Base-by-base conservation (phyloP, 2,113 vertebrate species). In the Pachyramphus minor region DNA sequence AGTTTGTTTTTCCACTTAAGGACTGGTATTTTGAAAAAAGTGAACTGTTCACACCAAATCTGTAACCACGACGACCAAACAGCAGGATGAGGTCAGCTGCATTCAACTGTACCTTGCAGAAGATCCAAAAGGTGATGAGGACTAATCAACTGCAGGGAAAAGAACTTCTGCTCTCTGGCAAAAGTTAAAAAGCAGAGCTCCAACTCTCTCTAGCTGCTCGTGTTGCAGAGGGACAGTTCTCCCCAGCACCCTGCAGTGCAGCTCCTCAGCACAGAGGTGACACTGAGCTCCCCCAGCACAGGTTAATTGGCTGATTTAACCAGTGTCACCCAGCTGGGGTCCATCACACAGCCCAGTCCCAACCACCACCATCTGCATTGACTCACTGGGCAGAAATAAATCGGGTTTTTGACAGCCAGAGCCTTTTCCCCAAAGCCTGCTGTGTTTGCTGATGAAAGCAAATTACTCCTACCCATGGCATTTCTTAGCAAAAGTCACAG, bases 301-400 rank as follows among this genome's bases (percentile, higher is more conserved):
- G 78, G 88, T 21, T 41, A 50, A 80, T 15, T 25, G 44, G 72
- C 52, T 45, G 60, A 56, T 35, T 14, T 30, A 47, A 55, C 33
- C 58, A 42, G 28, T 8, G 71, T 28, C 66, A 44, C 60, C 59
- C 96, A 93, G 93, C 89, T 92, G 92, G 90, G 45, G 68, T 47
- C 91, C 71, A 33, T 92, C 93, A 81, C 60, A 84, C 69, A 67
- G 68, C 87, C 78, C 81, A 41, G 22, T 20, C 62, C 42, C 42
- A 18, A 49, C 44, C 87, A 15, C 56, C 35, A 31, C 83, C 94
- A 90, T 74, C 96, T 96, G 97, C 23, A 44, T 8, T 44, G 74
- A 14, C 74, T 94, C 96, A 91, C 55, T 5, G 30, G 21, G 33
- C 39, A 84, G 39, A 35, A 84, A 84, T 35, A 71, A 62, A 63